Percentiles rank a stretch among this genome's conserved stretches.
Conservation (phyloP, 2,888 invertebrate genomes). For the Sylvicola fuscatus region DNA sequence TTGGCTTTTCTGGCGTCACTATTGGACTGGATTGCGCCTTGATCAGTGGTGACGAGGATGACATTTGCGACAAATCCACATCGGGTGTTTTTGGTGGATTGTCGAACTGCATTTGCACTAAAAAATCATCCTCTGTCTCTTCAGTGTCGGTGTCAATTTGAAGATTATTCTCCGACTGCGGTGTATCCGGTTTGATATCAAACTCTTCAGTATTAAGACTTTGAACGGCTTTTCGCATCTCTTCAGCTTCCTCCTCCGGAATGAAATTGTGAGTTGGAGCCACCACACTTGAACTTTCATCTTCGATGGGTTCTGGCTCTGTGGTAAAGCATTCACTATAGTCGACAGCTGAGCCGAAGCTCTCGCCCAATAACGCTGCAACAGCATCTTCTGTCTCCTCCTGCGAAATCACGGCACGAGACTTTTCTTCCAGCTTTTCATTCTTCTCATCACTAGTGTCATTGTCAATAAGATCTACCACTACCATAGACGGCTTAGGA, state of each 20-base stretch:
- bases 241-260: constrained; percentile 56
- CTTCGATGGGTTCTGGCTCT: constrained; percentile 25
- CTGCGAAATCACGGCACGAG: constrained; percentile 66
- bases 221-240: constrained; percentile 67
- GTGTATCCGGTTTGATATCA: constrained; percentile 64
- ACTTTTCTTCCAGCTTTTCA: constrained; percentile 50
- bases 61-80: constrained; percentile 26
- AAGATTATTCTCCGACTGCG: constrained; percentile 62
- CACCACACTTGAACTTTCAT: constrained; percentile 26
- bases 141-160: constrained; percentile 76
- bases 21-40: neutral
- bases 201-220: constrained; percentile 50
- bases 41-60: neutral
- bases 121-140: constrained; percentile 39
- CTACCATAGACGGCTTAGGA: constrained; percentile 15
- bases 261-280: constrained; percentile 30
- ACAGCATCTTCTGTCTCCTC: constrained; percentile 88
- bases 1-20: constrained; percentile 6
- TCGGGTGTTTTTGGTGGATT: constrained; percentile 27
- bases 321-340: constrained; percentile 34
- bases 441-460: constrained; percentile 8
- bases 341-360: constrained; percentile 40
- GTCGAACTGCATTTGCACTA: constrained; percentile 23
- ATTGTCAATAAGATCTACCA: constrained; percentile 5
- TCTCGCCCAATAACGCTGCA: constrained; percentile 68